These are phyloP conservation scores for Hippocampus mohnikei DNA, from an alignment of 2,113 vertebrate genomes.

Conservation along the genomic window DNA sequence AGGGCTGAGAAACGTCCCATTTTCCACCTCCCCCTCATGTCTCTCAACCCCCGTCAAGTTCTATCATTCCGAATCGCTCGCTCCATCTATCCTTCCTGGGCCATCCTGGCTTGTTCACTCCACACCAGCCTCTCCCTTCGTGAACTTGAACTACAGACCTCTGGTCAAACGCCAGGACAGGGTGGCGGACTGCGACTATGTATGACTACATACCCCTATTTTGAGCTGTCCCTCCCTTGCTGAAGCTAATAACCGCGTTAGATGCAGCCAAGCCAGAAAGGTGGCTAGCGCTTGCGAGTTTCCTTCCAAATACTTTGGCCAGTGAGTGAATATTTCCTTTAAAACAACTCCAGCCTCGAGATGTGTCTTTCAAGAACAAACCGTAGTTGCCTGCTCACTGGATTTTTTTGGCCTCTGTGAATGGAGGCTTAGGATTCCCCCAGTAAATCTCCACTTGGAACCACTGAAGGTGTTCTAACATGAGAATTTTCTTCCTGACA, in stretches of 20 bases:
- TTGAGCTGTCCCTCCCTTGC: conserved; percentile 23
- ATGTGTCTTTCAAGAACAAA: conserved; percentile 16
- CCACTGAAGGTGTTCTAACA: conserved; percentile 31
- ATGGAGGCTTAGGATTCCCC: conserved; percentile 25
- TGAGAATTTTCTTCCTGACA: conserved; percentile 22
- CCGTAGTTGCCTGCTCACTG: neutral
- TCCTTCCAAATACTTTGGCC: conserved; percentile 21
- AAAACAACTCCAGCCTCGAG: conserved; percentile 12
- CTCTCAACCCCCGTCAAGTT: conserved; percentile 22
- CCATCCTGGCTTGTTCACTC: conserved; percentile 38
- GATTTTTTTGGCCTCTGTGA: neutral
- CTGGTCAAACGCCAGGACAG: conserved; percentile 25
- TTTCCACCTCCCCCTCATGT: conserved; percentile 25
- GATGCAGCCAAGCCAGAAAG: conserved; percentile 9
- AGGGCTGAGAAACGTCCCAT: conserved; percentile 32
- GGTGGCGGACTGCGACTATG: conserved; percentile 20
- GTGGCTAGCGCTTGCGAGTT: conserved; percentile 20
- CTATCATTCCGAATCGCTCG: conserved; percentile 29
- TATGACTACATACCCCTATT: conserved; percentile 28
- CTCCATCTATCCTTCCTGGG: conserved; percentile 40
- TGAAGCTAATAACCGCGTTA: conserved; percentile 32
- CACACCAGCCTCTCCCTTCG: conserved; percentile 37
- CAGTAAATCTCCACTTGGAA: conserved; percentile 24
- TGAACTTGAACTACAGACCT: conserved; percentile 57
- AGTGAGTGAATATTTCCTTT: conserved; percentile 45